Conservation (phyloP, 2,888 invertebrate genomes). For the Drosophila multiciliata region DNA sequence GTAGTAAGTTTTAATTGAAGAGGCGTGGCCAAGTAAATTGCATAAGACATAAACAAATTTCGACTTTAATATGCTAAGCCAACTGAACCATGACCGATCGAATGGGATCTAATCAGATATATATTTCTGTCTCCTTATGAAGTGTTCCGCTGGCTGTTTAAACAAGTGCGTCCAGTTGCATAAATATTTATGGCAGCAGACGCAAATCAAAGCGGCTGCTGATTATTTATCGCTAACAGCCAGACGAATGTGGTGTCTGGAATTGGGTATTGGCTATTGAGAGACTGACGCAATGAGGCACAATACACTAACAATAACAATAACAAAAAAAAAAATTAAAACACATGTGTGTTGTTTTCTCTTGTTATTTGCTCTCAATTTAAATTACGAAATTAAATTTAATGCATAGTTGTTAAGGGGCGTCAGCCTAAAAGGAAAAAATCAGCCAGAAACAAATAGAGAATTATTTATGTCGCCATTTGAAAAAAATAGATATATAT, state of each 20-base stretch:
- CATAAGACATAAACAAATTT: slow-evolving; percentile 61
- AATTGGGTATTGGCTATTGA: slow-evolving; percentile 4
- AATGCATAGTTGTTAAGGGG: slow-evolving; percentile 68
- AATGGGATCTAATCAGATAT: neutral
- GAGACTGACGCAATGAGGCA: slow-evolving; percentile 31
- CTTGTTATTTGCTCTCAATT: slow-evolving; percentile 46
- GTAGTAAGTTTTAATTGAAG: slow-evolving; percentile 55
- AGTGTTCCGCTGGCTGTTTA: slow-evolving; percentile 47
- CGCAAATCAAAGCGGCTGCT: slow-evolving; percentile 59
- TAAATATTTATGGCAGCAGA: slow-evolving; percentile 68
- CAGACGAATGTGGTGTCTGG: slow-evolving; percentile 43
- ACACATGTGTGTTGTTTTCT: slow-evolving; percentile 62
- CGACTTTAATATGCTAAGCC: slow-evolving; percentile 42
- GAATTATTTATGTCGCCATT: slow-evolving; percentile 48
- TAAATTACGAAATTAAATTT: slow-evolving; percentile 59
- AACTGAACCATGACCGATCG: slow-evolving; percentile 33
- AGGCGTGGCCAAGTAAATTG: slow-evolving; percentile 63
- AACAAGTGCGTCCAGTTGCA: slow-evolving; percentile 67
- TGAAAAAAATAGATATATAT: slow-evolving; percentile 4
- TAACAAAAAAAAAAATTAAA: slow-evolving; percentile 20
- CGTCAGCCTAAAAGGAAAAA: slow-evolving; percentile 30
- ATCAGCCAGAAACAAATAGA: slow-evolving; percentile 20
- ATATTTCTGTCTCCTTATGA: slow-evolving; percentile 13
- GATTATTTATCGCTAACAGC: slow-evolving; percentile 67
- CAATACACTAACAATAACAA: slow-evolving; percentile 32